Base-by-base conservation (phyloP, 2,797 vertebrate species). In the Podarcis siculus region DNA sequence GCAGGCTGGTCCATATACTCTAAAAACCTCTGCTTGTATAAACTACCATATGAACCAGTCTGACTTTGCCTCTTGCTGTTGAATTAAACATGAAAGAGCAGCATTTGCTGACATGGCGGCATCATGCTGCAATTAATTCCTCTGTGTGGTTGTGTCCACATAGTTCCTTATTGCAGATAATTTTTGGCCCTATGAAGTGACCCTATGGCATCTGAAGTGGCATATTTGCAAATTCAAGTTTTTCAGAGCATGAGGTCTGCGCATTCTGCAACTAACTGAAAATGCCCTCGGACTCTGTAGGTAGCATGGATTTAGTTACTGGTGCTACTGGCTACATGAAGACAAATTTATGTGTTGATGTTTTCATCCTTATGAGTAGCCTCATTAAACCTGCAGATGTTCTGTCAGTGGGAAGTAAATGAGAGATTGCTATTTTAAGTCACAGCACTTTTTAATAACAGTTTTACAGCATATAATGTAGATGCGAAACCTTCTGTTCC, bases 331-430 rank as follows among this genome's bases (percentile, higher is more conserved):
- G 90, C 87, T 95, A 89, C 79, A 49, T 83, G 64, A 81, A 49
- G 89, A 81, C 37, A 89, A 89, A 93, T 94, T 92, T 94, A 89
- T 93, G 92, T 95, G 88, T 94, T 93, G 88, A 90, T 92, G 45
- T 66, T 21, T 94, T 95, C 96, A 90, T 96, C 88, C 94, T 92
- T 86, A 2, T 83, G 91, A 80, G 87, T 94, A 91, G 64, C 76
- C 87, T 96, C 87, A 91, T 95, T 96, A 93, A 94, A 42, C 89
- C 91, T 94, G 89, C 90, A 96, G 87, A 96, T 96, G 91, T 94
- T 94, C 86, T 90, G 71, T 96, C 86, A 90, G 39, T 90, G 72
- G 73, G 91, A 86, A 79, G 89, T 83, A 85, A 64, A 35, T 87
- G 69, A 89, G 91, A 91, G 61, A 37, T 84, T 90, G 94, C 37